Percentiles rank a stretch among this genome's conserved stretches.
These are phyloP conservation scores for Ibycter americanus DNA, from an alignment of 2,797 vertebrate genomes.

Conservation along the genomic window DNA sequence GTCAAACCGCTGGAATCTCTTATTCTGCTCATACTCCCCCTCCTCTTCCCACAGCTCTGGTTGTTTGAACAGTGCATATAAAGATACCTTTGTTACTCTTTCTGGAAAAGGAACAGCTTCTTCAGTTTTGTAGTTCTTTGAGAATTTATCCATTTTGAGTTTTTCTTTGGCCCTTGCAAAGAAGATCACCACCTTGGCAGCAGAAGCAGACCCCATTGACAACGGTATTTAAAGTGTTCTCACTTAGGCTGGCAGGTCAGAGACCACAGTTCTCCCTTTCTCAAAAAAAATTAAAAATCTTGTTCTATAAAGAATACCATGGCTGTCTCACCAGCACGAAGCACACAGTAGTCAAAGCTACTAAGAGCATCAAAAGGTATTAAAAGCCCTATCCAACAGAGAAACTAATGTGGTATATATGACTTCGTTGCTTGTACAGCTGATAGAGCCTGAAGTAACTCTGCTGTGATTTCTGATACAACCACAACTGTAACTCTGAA, in stretches of 20 bases:
- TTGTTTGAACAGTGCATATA: not conserved
- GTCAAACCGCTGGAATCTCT: not conserved
- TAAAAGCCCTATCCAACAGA: not conserved
- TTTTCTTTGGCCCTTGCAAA: not conserved
- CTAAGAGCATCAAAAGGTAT: not conserved
- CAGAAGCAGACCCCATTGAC: not conserved
- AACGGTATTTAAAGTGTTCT: not conserved
- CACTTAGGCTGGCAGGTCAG: not conserved
- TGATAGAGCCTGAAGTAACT: not conserved
- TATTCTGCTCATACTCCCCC: not conserved
- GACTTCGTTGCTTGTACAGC: not conserved
- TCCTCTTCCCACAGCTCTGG: not conserved
- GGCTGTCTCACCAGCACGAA: not conserved
- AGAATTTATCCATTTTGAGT: not conserved
- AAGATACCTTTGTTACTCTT: slow-evolving; percentile 34
- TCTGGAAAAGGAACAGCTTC: not conserved
- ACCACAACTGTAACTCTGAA: not conserved
- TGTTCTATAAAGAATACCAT: not conserved
- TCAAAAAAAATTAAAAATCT: not conserved
- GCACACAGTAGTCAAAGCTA: not conserved
- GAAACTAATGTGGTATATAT: not conserved
- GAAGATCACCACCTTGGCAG: not conserved
- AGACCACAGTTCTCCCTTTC: not conserved
- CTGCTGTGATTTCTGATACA: not conserved
- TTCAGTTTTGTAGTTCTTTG: not conserved